These are phyloP conservation scores for Alcis repandata DNA, from an alignment of 2,888 invertebrate species.

Conservation along the genomic window DNA sequence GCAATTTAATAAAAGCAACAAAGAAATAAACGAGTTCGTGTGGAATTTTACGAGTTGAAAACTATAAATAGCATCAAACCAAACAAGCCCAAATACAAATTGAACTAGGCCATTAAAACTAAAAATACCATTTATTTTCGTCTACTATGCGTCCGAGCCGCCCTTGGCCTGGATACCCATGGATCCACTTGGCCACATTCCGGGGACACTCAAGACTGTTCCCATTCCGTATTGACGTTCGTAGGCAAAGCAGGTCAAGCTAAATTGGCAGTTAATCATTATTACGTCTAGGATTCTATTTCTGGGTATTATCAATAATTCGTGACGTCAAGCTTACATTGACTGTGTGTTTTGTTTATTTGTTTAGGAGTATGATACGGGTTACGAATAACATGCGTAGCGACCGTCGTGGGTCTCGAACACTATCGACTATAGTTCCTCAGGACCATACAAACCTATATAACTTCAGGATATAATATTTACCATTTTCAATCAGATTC, in stretches of 20 bases:
- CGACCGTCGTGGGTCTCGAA: too few relatives aligned
- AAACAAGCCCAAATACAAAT: slow-evolving; percentile 7
- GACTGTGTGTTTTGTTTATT: neutral
- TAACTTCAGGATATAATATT: too few relatives aligned
- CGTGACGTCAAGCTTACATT: slow-evolving; percentile 36
- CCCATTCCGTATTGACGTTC: slow-evolving; percentile 24
- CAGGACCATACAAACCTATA: too few relatives aligned
- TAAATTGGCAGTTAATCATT: slow-evolving; percentile 44
- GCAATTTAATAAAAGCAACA: neutral
- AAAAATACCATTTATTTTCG: slow-evolving; percentile 25
- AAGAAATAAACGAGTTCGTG: neutral
- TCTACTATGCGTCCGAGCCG: slow-evolving; percentile 36
- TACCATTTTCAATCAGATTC: too few relatives aligned
- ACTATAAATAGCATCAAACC: slow-evolving; percentile 11
- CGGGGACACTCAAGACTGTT: slow-evolving; percentile 41
- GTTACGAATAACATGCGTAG: too few relatives aligned
- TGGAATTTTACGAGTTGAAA: neutral
- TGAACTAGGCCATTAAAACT: slow-evolving; percentile 4
- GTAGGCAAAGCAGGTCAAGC: slow-evolving; percentile 45
- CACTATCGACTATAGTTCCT: too few relatives aligned
- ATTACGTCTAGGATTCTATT: slow-evolving; percentile 51
- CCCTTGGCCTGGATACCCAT: slow-evolving; percentile 56
- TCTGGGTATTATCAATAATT: slow-evolving; percentile 50
- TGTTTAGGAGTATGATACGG: too few relatives aligned
- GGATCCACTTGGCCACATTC: slow-evolving; percentile 40